phyloP scores from a whole-genome alignment of 2,113 vertebrate species.

The Coptodon rendalli region DNA sequence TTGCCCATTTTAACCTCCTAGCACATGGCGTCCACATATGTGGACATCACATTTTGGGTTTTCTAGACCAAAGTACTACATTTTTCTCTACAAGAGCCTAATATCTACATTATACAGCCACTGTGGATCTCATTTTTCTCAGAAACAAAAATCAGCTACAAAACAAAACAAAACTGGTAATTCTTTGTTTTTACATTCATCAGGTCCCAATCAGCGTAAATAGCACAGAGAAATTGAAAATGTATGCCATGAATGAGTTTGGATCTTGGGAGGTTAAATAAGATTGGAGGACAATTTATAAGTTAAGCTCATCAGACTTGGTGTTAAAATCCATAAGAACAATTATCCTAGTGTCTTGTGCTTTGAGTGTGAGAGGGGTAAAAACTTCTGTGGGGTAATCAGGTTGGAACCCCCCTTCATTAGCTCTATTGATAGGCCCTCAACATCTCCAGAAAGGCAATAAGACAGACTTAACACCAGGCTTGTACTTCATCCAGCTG shows the following conservation, averaged over 20 bases:
- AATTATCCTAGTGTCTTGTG: background rate
- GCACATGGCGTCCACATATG: fast-evolving
- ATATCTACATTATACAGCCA: background rate
- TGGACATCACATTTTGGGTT: background rate
- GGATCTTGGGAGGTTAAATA: background rate
- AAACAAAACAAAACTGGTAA: background rate
- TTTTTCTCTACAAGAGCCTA: background rate
- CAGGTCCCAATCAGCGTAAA: fast-evolving
- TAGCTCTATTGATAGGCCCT: background rate
- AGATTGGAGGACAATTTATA: background rate
- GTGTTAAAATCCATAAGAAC: background rate
- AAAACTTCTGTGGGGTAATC: background rate
- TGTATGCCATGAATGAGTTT: background rate
- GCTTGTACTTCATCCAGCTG: background rate
- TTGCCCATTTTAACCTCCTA: background rate
- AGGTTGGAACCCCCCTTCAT: background rate
- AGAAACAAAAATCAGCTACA: background rate
- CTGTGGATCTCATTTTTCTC: background rate
- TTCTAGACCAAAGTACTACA: background rate
- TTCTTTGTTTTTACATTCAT: background rate
- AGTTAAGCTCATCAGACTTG: background rate
- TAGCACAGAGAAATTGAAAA: background rate
- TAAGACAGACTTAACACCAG: background rate
- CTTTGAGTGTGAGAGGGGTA: background rate
- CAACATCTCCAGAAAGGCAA: background rate